These are phyloP conservation scores for Opisthograptis luteolata DNA, from an alignment of 2,888 invertebrate genomes.

Conservation along the genomic window DNA sequence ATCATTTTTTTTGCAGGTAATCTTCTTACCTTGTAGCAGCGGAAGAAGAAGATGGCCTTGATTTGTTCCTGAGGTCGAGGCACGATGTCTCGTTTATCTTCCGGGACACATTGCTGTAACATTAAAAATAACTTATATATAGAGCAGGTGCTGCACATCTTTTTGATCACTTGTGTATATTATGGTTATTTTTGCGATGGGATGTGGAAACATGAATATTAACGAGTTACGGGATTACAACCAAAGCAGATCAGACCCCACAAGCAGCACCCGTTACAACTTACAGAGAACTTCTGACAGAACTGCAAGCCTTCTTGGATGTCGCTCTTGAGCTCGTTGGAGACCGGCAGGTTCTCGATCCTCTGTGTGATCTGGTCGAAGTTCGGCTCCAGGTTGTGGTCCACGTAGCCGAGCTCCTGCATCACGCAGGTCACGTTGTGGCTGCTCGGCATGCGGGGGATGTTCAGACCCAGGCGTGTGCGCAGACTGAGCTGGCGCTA, in stretches of 20 bases:
- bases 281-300: conserved; percentile 88
- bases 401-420: conserved; percentile 88
- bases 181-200: too few species aligned
- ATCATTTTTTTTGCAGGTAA: too few species aligned
- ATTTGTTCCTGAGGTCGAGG: conserved; percentile 86
- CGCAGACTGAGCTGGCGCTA: conserved; percentile 86
- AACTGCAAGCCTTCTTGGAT: conserved; percentile 87
- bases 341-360: conserved; percentile 85
- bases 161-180: too few species aligned
- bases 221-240: too few species aligned
- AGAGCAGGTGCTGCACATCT: background rate
- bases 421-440: conserved; percentile 88
- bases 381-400: conserved; percentile 87
- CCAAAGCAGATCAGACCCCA: background rate
- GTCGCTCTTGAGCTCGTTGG: conserved; percentile 85
- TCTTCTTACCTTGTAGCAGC: conserved; percentile 86
- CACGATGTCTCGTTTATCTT: conserved; percentile 85
- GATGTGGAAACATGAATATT: too few species aligned
- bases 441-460: conserved; percentile 74
- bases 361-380: conserved; percentile 86
- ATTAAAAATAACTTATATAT: conserved; percentile 16
- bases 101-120: conserved; percentile 88
- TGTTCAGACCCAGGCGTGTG: conserved; percentile 85
- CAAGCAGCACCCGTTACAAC: conserved; percentile 29
- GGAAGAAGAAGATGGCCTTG: conserved; percentile 89